phyloP scores from a whole-genome alignment of 2,888 invertebrate genomes.

The Cryptophagus acutangulus region DNA sequence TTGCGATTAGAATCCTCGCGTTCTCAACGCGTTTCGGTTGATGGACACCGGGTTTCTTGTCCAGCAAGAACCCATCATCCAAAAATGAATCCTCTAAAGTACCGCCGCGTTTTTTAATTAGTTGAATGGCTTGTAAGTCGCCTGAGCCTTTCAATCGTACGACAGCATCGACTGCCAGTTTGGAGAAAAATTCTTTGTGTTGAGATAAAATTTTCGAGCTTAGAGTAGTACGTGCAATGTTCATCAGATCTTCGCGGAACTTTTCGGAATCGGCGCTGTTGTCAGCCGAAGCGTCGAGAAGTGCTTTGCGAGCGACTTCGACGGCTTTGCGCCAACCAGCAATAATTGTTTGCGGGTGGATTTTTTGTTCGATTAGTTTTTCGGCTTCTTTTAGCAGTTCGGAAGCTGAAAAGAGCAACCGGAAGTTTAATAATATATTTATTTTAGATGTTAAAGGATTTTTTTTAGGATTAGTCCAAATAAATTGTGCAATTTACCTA shows the following conservation, averaged over 20 bases:
- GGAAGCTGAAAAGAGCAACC: slow-evolving; percentile 58
- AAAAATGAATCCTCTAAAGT: slow-evolving; percentile 92
- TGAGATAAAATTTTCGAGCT: slow-evolving; percentile 97
- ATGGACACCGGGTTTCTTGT: slow-evolving; percentile 96
- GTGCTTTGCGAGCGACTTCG: slow-evolving; percentile 76
- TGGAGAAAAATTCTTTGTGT: slow-evolving; percentile 94
- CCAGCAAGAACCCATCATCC: slow-evolving; percentile 90
- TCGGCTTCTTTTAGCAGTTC: slow-evolving; percentile 95
- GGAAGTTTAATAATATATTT: slow-evolving; percentile 4
- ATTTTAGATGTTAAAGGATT: neutral
- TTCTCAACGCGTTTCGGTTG: slow-evolving; percentile 95
- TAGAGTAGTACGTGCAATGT: slow-evolving; percentile 95
- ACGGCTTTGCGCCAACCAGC: slow-evolving; percentile 91
- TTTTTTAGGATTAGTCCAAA: slow-evolving; percentile 2
- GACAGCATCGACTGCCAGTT: slow-evolving; percentile 93
- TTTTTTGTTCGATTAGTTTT: slow-evolving; percentile 83
- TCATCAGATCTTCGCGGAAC: slow-evolving; percentile 84
- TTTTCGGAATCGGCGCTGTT: slow-evolving; percentile 73
- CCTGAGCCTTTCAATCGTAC: slow-evolving; percentile 92
- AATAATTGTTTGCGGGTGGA: slow-evolving; percentile 98
- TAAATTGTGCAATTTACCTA: slow-evolving; percentile 53
- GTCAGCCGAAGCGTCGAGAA: slow-evolving; percentile 73
- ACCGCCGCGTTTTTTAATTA: slow-evolving; percentile 95
- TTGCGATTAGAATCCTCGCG: slow-evolving; percentile 94
- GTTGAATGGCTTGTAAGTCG: slow-evolving; percentile 87